A percentile compares a stretch with the other conserved stretches of the same genome.
Evolutionary conservation across 2,888 invertebrate genomes (phyloP).

Genomic region (Bombylius discolor): DNA sequence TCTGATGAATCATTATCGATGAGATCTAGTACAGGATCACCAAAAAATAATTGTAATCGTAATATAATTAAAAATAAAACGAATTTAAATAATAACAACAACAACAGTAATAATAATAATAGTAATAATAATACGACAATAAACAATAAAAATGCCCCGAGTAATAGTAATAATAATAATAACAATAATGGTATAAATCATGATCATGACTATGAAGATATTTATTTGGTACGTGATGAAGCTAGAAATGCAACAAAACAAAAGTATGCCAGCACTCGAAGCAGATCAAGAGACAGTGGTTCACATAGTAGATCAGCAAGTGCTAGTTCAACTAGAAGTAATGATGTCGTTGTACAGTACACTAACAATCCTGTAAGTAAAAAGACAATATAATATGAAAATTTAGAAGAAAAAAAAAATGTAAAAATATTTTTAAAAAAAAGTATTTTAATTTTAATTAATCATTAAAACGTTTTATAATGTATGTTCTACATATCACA

Average conservation of each 20-base stretch:
- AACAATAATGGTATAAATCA: conserved; percentile 24
- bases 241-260: conserved; percentile 24
- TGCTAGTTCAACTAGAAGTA: conserved; percentile 41
- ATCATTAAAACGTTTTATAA: no score
- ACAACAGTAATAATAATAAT: conserved; percentile 9
- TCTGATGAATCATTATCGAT: conserved; percentile 50
- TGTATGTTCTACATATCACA: no score
- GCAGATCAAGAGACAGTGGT: conserved; percentile 53
- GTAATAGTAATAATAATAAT: conserved; percentile 9
- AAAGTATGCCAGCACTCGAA: conserved; percentile 36
- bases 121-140: conserved; percentile 12
- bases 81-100: conserved; percentile 19
- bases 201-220: conserved; percentile 70
- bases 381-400: no score
- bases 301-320: conserved; percentile 63
- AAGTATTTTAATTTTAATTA: no score
- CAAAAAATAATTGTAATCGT: conserved; percentile 23
- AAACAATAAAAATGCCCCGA: conserved; percentile 17
- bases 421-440: no score
- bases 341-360: conserved; percentile 34
- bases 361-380: conserved; percentile 26
- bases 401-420: no score
- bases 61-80: conserved; percentile 10
- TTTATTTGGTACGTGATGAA: conserved; percentile 57
- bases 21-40: conserved; percentile 37